phyloP scores from a whole-genome alignment of 2,888 invertebrate species.

The Callimorpha dominula region DNA sequence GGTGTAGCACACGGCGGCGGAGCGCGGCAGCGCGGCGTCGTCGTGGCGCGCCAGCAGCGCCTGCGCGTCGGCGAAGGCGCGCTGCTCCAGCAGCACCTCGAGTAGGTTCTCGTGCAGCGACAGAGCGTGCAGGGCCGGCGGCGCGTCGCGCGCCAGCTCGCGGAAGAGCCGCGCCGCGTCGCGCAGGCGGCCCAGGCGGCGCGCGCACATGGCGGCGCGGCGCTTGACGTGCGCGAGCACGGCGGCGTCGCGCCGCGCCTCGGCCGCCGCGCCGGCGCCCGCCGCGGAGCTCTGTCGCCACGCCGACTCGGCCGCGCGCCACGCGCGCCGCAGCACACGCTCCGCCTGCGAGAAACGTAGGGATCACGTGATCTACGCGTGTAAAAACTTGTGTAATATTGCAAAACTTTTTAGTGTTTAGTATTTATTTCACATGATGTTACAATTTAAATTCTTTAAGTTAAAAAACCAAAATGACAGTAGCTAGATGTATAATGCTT shows the following conservation, averaged over 20 bases:
- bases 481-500: no score
- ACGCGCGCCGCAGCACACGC: conserved; percentile 90
- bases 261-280: conserved; percentile 95
- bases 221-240: conserved; percentile 97
- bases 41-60: conserved; percentile 88
- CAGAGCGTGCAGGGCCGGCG: conserved; percentile 97
- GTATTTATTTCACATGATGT: no score
- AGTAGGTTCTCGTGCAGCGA: conserved; percentile 97
- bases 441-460: no score
- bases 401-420: no score
- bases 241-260: conserved; percentile 96
- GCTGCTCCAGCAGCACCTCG: conserved; percentile 97
- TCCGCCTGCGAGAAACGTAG: conserved; percentile 59
- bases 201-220: conserved; percentile 98
- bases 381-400: no score
- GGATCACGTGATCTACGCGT: neutral
- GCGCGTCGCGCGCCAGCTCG: conserved; percentile 98
- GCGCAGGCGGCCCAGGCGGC: conserved; percentile 96
- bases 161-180: conserved; percentile 99
- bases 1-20: conserved; percentile 98
- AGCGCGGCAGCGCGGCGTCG: conserved; percentile 97
- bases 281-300: conserved; percentile 93
- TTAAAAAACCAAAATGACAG: no score
- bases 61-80: conserved; percentile 96
- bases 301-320: conserved; percentile 97